phyloP scores from a whole-genome alignment of 64 coral and sea anemone genomes.

The Dendronephthya gigantea region DNA sequence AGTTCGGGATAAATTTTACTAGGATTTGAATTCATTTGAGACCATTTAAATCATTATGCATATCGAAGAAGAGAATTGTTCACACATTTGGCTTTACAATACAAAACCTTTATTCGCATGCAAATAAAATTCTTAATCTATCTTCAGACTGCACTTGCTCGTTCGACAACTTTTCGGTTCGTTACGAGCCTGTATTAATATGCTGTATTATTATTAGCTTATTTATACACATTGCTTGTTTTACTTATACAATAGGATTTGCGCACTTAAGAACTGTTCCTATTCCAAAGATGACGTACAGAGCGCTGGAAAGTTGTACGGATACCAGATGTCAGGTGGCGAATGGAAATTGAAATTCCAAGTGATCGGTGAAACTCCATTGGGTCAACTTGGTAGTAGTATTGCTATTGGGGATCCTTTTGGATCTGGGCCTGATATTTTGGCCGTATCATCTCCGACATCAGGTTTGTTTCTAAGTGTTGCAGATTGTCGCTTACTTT shows the following conservation, averaged over 20 bases:
- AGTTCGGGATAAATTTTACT: no score
- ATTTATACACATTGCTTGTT: not conserved
- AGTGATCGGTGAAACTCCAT: slow-evolving; percentile 43
- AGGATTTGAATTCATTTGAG: no score
- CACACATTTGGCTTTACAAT: no score
- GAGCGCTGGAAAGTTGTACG: slow-evolving; percentile 69
- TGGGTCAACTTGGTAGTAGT: slow-evolving; percentile 73
- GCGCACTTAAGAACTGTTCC: slow-evolving; percentile 58
- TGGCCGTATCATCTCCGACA: slow-evolving; percentile 71
- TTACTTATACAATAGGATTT: slow-evolving; percentile 42
- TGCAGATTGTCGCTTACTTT: no score
- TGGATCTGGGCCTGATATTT: slow-evolving; percentile 17
- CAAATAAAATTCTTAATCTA: no score
- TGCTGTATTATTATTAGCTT: not conserved
- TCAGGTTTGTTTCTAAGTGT: slow-evolving; percentile 68
- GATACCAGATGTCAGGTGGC: slow-evolving; percentile 27
- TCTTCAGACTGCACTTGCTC: no score
- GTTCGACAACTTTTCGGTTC: no score
- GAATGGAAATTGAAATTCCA: slow-evolving; percentile 27
- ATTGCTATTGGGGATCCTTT: slow-evolving; percentile 63
- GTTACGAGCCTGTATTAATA: no score
- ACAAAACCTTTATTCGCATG: no score
- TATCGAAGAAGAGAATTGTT: no score
- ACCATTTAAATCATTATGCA: no score
- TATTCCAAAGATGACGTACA: slow-evolving; percentile 74